Base-by-base conservation (phyloP, 2,113 vertebrate species). In the Anguilla japonica region DNA sequence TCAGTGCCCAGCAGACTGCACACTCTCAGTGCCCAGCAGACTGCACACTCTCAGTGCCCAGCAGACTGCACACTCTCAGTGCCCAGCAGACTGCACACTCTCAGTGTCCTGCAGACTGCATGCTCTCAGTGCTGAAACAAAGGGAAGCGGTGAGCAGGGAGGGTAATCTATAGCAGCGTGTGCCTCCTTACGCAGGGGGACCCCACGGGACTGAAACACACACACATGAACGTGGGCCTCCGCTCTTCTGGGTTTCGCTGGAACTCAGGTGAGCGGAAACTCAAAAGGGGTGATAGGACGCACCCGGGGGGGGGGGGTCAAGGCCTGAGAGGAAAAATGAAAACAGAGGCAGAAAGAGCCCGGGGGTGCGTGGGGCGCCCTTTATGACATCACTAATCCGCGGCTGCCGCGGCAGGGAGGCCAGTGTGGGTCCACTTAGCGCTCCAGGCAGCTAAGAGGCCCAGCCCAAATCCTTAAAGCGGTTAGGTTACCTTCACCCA, bases 401-500 rank as follows among this genome's bases (percentile, higher is more conserved):
- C 60, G 3, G 60, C 22, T 67, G 84, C 46, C 29, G 14, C 13
- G 57, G 79, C 16, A 6, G 8, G 3, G 50, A 39, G 84, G 75
- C 75, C 46, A 34, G 50, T 15, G 34, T 41, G 29, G 67, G 83
- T 71, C 67, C 57, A 16, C 41, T 63, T 84, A 67, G 83, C 67
- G 41, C 40, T 41, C 22, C 57, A 84, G 78, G 78, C 83, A 78
- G 67, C 34, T 20, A 40, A 50, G 41, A 22, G n/a, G 67, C 41
- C 63, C n/a, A 22, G 67, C 67, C 63, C 63, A 4, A 71, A 6
- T 50, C 60, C 83, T 75, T 43, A 43, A 41, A 79, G 84, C 71
- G 79, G 40, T 85, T 79, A 85, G 79, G 40, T 85, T 79, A 85
- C 43, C 20, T 41, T 53, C 46, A 39, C 79, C 85, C 56, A 26